Base-by-base conservation (phyloP, 2,888 invertebrate species). In the Protodeltote pygarga region DNA sequence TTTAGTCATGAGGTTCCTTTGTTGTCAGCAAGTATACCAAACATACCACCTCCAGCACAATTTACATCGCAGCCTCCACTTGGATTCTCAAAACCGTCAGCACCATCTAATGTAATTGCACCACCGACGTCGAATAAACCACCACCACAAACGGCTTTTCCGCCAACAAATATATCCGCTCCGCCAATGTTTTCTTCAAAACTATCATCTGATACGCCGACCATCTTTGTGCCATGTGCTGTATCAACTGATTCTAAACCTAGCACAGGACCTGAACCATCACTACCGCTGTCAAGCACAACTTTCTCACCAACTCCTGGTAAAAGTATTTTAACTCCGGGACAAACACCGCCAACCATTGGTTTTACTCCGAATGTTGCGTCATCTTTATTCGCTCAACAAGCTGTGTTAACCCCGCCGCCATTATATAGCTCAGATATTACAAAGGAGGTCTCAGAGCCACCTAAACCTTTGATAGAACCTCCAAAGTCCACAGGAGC, bases 401-500 rank as follows among this genome's bases (percentile, higher is more conserved):
- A 31, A 5, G 23, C 34, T 0, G n/a, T n/a, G n/a, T n/a, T n/a
- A n/a, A n/a, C n/a, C n/a, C n/a, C 72, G 8, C 58, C 76, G 19
- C 49, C 58, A 14, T 75, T 79, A 33, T 75, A 72, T 19, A 79
- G 42, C 20, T 52, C 71, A 21, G 21, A 52, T 0, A 44, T 53
- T 47, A 16, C 39, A 5, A 46, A 24, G 1, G 47, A 61, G 3
- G 21, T n/a, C 8, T 5, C 64, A 20, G 83, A 81, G 47, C 67
- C 75, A 8, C 51, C 68, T 1, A 86, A 83, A 61, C 45, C 73
- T 14, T 19, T 85, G 1, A 38, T 72, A 1, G 85, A 87, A 67
- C 91, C 90, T 5, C 91, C 92, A 1, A 91, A 88, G 71, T 44
- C 81, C 3, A 52, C 71, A 1, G 81, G 78, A n/a, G 74, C 62